These are phyloP conservation scores for Drosophila sp. DNA, from an alignment of 1,140 invertebrate genomes.

Conservation along the genomic window DNA sequence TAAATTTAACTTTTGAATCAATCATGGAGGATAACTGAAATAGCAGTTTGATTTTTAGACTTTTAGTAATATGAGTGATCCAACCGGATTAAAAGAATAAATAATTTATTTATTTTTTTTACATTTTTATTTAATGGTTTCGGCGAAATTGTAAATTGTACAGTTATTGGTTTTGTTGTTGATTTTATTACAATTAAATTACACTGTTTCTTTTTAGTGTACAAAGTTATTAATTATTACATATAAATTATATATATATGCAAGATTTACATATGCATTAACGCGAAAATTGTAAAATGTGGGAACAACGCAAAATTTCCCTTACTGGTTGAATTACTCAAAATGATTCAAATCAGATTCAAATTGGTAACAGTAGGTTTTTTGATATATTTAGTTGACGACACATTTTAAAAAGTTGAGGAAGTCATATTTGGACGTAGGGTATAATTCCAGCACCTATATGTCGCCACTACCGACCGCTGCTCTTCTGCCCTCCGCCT, in stretches of 20 bases:
- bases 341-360: neutral
- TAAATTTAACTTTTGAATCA: no score
- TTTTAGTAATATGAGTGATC: no score
- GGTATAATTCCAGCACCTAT: neutral
- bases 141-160: neutral
- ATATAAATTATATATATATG: slow-evolving; percentile 12
- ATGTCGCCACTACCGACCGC: neutral
- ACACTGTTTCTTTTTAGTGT: slow-evolving; percentile 2
- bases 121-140: slow-evolving; percentile 1
- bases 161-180: neutral
- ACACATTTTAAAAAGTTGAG: slow-evolving; percentile 1
- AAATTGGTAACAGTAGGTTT: neutral
- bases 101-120: neutral
- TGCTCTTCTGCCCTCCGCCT: no score
- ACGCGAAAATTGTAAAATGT: neutral
- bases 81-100: no score
- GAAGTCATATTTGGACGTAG: neutral
- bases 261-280: slow-evolving; percentile 8
- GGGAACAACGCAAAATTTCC: neutral
- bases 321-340: neutral
- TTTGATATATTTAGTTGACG: neutral
- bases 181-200: slow-evolving; percentile 2
- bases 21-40: no score
- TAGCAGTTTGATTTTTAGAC: no score
- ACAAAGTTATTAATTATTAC: slow-evolving; percentile 7